These are phyloP conservation scores for Phaetusa simplex DNA, from an alignment of 2,113 vertebrate genomes.

Conservation along the genomic window DNA sequence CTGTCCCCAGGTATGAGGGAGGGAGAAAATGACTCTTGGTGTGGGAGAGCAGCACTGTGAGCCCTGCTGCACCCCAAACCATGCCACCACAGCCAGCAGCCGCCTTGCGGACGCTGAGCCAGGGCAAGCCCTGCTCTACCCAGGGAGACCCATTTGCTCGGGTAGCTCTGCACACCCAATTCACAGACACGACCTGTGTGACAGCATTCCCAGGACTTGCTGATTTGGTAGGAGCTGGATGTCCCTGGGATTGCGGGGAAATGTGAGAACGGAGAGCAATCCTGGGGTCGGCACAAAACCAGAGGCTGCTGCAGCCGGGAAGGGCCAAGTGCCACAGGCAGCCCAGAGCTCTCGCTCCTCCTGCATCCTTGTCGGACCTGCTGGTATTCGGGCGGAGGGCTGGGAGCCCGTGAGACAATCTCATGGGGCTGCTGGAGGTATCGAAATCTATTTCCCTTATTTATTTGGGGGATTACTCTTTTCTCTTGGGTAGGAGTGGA, in stretches of 20 bases:
- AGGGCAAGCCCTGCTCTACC: neutral
- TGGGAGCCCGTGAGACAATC: neutral
- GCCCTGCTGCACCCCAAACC: neutral
- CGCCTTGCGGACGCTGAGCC: neutral
- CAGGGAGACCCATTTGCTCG: neutral
- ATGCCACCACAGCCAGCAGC: neutral
- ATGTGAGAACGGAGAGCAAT: neutral
- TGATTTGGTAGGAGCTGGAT: neutral
- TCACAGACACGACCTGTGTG: neutral
- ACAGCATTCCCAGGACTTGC: neutral
- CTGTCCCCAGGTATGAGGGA: neutral
- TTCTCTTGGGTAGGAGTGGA: slow-evolving; percentile 7
- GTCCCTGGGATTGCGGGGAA: neutral
- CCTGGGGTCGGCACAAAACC: neutral
- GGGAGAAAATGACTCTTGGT: neutral
- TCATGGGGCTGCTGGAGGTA: neutral
- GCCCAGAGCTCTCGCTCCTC: neutral
- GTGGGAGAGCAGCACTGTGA: neutral
- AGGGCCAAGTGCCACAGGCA: neutral
- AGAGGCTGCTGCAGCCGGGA: neutral
- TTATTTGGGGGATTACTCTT: slow-evolving; percentile 38
- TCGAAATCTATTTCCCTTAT: neutral
- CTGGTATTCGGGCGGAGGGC: neutral
- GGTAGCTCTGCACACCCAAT: rapidly evolving
- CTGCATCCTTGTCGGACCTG: neutral